Evolutionary conservation across 1,140 invertebrate species (phyloP).

Genomic region (Eriocheir sinensis): DNA sequence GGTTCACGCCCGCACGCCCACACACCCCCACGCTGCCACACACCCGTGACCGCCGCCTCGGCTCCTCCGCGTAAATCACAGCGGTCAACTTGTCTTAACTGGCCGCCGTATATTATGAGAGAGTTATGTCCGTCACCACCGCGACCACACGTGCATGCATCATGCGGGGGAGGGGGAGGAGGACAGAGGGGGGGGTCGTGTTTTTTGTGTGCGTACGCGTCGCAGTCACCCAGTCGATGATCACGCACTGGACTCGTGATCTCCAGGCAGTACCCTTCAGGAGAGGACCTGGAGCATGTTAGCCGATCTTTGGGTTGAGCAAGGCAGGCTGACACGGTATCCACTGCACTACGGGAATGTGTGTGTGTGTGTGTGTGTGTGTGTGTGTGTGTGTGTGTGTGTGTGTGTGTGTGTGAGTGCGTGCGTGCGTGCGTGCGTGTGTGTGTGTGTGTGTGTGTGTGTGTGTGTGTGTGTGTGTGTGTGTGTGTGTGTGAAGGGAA

Average conservation of each 20-base stretch:
- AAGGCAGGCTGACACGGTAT: too few relatives aligned
- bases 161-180: neutral
- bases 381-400: neutral
- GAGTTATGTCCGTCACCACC: neutral
- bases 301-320: too few relatives aligned
- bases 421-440: neutral
- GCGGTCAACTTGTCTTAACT: neutral
- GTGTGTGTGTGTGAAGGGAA: too few relatives aligned
- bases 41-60: too few relatives aligned
- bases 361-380: conserved; percentile 23
- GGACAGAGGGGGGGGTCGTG: too few relatives aligned
- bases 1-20: neutral
- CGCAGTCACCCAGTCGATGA: too few relatives aligned
- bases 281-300: too few relatives aligned
- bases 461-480: conserved; percentile 20
- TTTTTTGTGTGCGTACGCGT: too few relatives aligned
- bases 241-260: too few relatives aligned
- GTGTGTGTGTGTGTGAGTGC: neutral
- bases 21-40: neutral
- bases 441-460: conserved; percentile 22
- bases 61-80: neutral
- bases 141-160: neutral
- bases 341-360: too few relatives aligned
- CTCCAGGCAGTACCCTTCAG: too few relatives aligned
- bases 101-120: neutral